These are phyloP conservation scores for Callionymus lyra DNA, from an alignment of 2,113 vertebrate species.

Conservation along the genomic window DNA sequence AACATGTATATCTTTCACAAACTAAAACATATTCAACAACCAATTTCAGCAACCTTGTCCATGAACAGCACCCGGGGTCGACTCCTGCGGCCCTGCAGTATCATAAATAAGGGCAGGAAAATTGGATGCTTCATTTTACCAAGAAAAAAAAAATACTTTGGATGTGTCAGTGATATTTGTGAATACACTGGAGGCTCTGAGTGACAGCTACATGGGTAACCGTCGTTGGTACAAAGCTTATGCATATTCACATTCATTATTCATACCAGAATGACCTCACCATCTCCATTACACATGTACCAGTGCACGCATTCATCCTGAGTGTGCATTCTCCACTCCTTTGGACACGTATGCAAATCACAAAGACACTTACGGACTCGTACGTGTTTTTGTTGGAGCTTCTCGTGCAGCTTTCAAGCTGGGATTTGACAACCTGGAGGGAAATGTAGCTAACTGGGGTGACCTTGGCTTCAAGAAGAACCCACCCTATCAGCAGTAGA, in stretches of 20 bases:
- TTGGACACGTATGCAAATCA: slow-evolving; percentile 5
- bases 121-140: too few species aligned
- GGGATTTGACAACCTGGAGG: slow-evolving; percentile 14
- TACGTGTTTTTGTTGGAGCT: background rate
- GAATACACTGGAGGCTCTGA: slow-evolving; percentile 38
- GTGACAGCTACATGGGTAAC: slow-evolving; percentile 52
- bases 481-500: slow-evolving; percentile 5
- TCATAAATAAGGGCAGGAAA: too few species aligned
- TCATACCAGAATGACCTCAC: slow-evolving; percentile 12
- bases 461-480: slow-evolving; percentile 47
- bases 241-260: slow-evolving; percentile 58
- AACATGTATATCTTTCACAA: too few species aligned
- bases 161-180: too few species aligned
- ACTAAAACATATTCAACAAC: too few species aligned
- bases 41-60: too few species aligned
- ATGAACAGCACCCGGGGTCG: too few species aligned
- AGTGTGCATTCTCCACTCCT: background rate
- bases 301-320: background rate
- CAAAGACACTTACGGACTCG: background rate
- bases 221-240: slow-evolving; percentile 39
- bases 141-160: too few species aligned
- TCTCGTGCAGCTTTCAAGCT: slow-evolving; percentile 27
- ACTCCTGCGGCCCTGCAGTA: too few species aligned
- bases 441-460: slow-evolving; percentile 12
- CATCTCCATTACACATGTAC: background rate